These are phyloP conservation scores for Brachionichthys hirsutus DNA, from an alignment of 2,113 vertebrate genomes.

Conservation along the genomic window DNA sequence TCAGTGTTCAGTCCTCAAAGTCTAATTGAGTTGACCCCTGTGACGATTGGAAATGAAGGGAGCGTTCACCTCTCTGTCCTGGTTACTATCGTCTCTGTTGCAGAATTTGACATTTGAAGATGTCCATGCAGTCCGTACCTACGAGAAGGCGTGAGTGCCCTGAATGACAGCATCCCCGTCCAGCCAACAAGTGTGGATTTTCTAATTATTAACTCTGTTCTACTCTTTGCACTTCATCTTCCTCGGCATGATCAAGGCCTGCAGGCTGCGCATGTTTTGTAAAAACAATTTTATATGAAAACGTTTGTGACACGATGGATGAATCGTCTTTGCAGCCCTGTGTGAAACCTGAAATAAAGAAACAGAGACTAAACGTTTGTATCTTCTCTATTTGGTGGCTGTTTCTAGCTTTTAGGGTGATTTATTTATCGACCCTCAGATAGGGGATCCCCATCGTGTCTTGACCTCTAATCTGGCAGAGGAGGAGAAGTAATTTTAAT, in stretches of 20 bases:
- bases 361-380: constrained; percentile 8
- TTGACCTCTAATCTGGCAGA: constrained; percentile 6
- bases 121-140: constrained; percentile 86
- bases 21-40: too few relatives aligned
- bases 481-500: not conserved
- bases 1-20: too few relatives aligned
- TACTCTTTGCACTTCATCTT: constrained; percentile 67
- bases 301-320: constrained; percentile 51
- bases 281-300: constrained; percentile 52
- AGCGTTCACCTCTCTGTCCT: not conserved
- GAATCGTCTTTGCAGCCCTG: constrained; percentile 56
- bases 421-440: not conserved
- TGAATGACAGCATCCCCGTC: constrained; percentile 15
- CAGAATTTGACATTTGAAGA: constrained; percentile 91
- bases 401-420: not conserved
- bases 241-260: constrained; percentile 43
- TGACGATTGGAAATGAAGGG: too few relatives aligned
- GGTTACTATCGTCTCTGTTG: constrained; percentile 32
- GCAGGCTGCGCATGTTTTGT: constrained; percentile 65
- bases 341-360: constrained; percentile 67
- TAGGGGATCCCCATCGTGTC: not conserved
- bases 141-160: constrained; percentile 85
- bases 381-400: not conserved
- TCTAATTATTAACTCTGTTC: constrained; percentile 59
- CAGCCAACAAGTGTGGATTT: constrained; percentile 42